Evolutionary conservation across 2,888 invertebrate species (phyloP).

Genomic region (Dryococelus australis): DNA sequence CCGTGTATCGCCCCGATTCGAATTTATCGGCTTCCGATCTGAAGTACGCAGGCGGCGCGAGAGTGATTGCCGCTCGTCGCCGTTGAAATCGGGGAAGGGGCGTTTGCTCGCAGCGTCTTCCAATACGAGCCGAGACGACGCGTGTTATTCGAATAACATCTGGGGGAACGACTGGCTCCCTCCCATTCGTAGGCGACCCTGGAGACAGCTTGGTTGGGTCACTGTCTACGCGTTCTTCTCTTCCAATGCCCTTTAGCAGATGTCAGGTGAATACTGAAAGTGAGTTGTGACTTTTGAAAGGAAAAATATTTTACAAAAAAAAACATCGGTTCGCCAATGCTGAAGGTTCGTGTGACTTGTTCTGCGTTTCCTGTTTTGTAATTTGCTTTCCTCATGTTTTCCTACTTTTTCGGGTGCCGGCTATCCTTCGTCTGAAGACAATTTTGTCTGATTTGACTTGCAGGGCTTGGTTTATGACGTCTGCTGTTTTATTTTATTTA

Average conservation of each 20-base stretch:
- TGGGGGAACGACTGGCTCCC: neutral
- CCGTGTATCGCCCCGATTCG: neutral
- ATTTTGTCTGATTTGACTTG: no score
- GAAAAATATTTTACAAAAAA: no score
- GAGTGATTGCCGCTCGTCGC: neutral
- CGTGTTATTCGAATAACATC: neutral
- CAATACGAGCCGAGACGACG: neutral
- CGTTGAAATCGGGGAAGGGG: neutral
- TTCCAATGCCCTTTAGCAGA: neutral
- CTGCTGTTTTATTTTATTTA: no score
- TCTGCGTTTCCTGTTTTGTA: no score
- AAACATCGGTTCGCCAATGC: no score
- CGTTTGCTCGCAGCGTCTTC: neutral
- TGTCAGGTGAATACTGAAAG: neutral
- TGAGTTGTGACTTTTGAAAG: no score
- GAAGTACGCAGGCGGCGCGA: neutral
- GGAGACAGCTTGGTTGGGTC: neutral
- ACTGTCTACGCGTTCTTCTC: neutral
- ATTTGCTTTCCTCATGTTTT: no score
- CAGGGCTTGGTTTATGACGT: no score
- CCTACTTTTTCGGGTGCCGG: no score
- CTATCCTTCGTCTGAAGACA: no score
- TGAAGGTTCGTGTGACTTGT: no score
- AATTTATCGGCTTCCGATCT: slow-evolving; percentile 21
- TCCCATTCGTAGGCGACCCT: neutral